Percentiles rank a stretch among this genome's conserved stretches.
phyloP scores from a whole-genome alignment of 2,113 vertebrate genomes.

The Eleginops maclovinus region DNA sequence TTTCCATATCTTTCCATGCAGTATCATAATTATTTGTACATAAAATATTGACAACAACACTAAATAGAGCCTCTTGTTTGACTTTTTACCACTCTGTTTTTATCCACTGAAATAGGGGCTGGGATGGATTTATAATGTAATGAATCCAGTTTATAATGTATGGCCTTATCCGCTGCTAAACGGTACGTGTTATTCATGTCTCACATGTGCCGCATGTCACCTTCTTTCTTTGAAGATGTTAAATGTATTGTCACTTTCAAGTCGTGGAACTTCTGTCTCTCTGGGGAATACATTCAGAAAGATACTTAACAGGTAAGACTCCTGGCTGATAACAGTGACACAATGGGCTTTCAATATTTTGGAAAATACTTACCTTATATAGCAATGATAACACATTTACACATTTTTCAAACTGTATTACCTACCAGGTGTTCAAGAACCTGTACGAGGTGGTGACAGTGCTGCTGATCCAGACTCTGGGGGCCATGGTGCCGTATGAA shows the following conservation, averaged over 20 bases:
- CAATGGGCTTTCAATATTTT: neutral
- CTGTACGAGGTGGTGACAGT: constrained; percentile 94
- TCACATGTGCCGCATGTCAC: neutral
- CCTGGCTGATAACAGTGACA: neutral
- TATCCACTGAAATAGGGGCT: neutral
- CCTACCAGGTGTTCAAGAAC: constrained; percentile 97
- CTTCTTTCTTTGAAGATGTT: neutral
- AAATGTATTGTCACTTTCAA: constrained; percentile 18
- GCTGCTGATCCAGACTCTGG: constrained; percentile 92
- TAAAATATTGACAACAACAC: constrained; percentile 49
- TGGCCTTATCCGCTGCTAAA: neutral
- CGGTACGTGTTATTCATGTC: neutral
- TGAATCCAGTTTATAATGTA: constrained; percentile 30
- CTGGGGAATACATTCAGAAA: neutral
- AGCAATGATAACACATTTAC: too few species aligned
- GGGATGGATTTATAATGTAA: constrained; percentile 23
- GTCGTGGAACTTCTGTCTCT: constrained; percentile 22
- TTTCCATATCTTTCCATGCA: neutral
- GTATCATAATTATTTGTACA: constrained; percentile 29
- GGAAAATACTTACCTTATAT: neutral
- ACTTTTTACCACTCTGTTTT: constrained; percentile 20
- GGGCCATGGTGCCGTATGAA: constrained; percentile 92
- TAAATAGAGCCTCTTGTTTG: constrained; percentile 1
- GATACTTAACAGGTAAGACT: constrained; percentile 16
- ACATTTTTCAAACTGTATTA: too few species aligned